A percentile compares a stretch with the other conserved stretches of the same genome.
phyloP scores from a whole-genome alignment of 2,797 vertebrate species.

The Momotus momota region DNA sequence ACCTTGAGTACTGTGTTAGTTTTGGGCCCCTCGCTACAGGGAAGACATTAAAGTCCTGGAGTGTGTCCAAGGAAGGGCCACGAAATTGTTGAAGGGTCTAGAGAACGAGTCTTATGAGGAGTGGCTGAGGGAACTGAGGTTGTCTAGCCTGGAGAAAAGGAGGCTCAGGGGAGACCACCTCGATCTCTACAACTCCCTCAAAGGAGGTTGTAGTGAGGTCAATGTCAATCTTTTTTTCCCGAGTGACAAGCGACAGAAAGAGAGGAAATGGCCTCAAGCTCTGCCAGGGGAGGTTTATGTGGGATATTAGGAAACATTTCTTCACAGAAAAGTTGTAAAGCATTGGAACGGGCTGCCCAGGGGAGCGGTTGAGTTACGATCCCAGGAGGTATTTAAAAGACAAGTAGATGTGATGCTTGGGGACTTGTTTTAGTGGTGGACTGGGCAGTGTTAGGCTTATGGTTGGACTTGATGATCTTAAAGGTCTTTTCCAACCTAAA shows the following conservation, averaged over 20 bases:
- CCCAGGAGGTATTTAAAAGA: neutral
- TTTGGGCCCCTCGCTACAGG: no score
- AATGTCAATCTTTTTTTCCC: neutral
- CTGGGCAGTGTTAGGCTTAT: neutral
- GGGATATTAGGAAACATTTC: neutral
- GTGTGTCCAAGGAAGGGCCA: no score
- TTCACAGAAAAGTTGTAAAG: neutral
- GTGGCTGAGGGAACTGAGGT: rapidly evolving
- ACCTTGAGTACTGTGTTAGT: no score
- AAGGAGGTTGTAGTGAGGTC: neutral
- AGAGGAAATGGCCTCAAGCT: neutral
- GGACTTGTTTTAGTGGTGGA: neutral
- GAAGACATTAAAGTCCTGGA: no score
- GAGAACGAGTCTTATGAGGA: neutral
- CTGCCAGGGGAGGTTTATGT: neutral
- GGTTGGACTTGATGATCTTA: neutral
- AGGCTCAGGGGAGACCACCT: neutral
- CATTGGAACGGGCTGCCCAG: neutral
- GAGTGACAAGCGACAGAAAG: neutral
- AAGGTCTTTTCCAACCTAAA: neutral
- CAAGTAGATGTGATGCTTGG: no score
- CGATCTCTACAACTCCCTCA: neutral
- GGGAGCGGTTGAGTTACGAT: no score
- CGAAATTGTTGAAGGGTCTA: neutral
- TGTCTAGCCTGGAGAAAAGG: neutral